Base-by-base conservation (phyloP, 1,140 invertebrate species). In the Bradysia coprophila region DNA sequence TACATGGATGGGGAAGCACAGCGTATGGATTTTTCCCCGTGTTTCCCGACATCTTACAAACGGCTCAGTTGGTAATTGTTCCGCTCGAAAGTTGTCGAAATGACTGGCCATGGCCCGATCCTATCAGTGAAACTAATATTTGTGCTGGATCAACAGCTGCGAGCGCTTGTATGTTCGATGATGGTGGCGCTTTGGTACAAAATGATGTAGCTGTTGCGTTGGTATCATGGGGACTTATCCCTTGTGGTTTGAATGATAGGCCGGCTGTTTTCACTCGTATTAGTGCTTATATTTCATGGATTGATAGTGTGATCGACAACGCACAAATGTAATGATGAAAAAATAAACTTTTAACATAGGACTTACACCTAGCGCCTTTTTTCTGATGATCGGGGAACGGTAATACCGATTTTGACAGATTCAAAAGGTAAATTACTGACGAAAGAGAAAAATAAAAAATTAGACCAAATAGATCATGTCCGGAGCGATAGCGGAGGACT, bases 211-310 rank as follows among this genome's bases (percentile, higher is more conserved):
- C 59, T 42, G 57, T 59, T 41, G 57, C 57, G 41, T 57, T 59
- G 18, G 57, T 59, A n/a, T 59, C 57, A 6, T 59, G 57, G 57
- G 57, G 57, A 22, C 50, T 53, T 42, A 52, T 56, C 49, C 57
- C 57, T 13, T 59, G 57, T 38, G 76, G 77, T 3, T 60, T 61
- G 21, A 60, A 58, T 48, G 72, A 72, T 32, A 69, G 73, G 0
- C 81, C 81, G 1, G 76, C 78, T 1, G 76, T 85, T 0, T 85
- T 80, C 56, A 76, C 78, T 0, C 70, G 72, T 49, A 76, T 82
- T 2, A 70, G 72, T 1, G 61, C 67, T 2, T 78, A 72, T 50
- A 56, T 71, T 2, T 58, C 69, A 31, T 72, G 79, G 78, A 79
- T 84, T 24, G 49, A 56, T 19, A 51, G 58, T 41, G 45, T 55